These are phyloP conservation scores for Tetraneura akinire DNA, from an alignment of 1,140 invertebrate species.

Conservation along the genomic window DNA sequence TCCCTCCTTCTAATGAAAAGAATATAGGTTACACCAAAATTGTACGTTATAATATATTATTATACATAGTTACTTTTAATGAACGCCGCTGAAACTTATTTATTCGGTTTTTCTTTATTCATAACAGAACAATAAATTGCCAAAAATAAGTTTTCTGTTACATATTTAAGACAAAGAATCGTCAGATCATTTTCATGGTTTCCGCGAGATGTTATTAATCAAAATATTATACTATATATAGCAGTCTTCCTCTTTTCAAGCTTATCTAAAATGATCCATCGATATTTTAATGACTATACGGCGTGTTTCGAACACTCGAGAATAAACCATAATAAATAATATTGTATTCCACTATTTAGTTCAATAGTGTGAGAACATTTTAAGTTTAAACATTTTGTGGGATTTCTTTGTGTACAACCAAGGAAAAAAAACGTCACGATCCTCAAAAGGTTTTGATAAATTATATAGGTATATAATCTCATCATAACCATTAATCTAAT, in stretches of 20 bases:
- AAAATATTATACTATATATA: neutral
- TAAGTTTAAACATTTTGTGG: neutral
- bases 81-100: slow-evolving; percentile 9
- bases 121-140: neutral
- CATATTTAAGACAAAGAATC: neutral
- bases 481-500: neutral
- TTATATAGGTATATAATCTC: neutral
- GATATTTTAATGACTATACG: slow-evolving; percentile 6
- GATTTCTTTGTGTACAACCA: neutral
- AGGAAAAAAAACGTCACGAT: slow-evolving; percentile 4
- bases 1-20: neutral
- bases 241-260: neutral
- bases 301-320: neutral
- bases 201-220: neutral
- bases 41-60: too few species aligned
- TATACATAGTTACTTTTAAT: neutral
- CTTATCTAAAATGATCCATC: slow-evolving; percentile 14
- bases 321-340: slow-evolving; percentile 10
- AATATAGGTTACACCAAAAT: neutral
- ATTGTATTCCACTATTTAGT: neutral
- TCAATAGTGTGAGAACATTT: neutral
- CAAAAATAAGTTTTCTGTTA: neutral
- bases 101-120: neutral
- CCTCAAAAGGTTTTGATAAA: slow-evolving; percentile 9
- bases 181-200: neutral